Percentiles rank a stretch among this genome's conserved stretches.
Conservation (phyloP, 2,113 vertebrate genomes). For the Crocuta crocuta region DNA sequence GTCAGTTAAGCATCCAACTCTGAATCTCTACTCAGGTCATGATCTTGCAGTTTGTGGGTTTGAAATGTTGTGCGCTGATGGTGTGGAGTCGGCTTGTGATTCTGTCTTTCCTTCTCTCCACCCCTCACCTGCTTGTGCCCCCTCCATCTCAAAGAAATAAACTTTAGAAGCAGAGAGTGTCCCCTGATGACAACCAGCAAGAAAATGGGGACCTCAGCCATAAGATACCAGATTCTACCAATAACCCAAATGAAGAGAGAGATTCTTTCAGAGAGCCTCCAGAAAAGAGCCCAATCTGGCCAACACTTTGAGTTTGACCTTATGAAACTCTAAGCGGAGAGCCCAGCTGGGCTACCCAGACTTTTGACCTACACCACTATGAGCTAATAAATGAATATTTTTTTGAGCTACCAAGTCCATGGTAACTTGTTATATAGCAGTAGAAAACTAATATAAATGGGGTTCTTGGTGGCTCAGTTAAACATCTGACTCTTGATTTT, state of each 20-base stretch:
- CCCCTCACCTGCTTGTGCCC: too few relatives aligned
- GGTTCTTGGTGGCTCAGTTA: too few relatives aligned
- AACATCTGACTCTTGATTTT: too few relatives aligned
- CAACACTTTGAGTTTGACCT: not conserved
- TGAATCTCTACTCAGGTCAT: too few relatives aligned
- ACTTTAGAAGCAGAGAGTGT: not conserved
- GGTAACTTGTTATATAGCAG: not conserved
- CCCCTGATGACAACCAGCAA: not conserved
- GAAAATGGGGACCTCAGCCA: not conserved
- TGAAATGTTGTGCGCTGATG: too few relatives aligned
- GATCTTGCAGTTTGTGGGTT: too few relatives aligned
- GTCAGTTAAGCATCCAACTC: too few relatives aligned
- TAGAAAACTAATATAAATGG: not conserved
- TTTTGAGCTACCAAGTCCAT: not conserved
- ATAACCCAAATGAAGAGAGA: not conserved
- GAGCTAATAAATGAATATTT: not conserved
- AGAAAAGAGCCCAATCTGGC: not conserved
- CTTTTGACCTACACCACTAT: not conserved
- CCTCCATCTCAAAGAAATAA: too few relatives aligned
- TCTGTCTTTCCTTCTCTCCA: too few relatives aligned
- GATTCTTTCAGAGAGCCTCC: not conserved
- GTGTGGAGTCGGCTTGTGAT: too few relatives aligned
- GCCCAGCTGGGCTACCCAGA: not conserved
- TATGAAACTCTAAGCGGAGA: not conserved
- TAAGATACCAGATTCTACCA: not conserved